Evolutionary conservation across 2,113 vertebrate genomes (phyloP), one percentile per base, ranked within the genome.

Genomic region (Ardeotis arabs): DNA sequence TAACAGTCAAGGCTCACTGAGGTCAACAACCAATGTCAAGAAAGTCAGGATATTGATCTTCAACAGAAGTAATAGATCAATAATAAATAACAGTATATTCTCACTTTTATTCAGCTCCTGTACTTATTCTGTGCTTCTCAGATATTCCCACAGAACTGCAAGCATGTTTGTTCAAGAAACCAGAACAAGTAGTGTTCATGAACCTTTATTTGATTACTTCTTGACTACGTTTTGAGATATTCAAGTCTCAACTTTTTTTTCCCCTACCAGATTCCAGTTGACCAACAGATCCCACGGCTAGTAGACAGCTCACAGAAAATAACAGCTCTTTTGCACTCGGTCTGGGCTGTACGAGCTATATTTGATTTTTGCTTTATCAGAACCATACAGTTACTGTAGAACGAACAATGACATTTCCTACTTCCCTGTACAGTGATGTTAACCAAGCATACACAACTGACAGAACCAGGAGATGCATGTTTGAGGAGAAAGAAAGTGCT

Each of bases 171-270:
- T 14, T 37, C 27, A 55, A 66, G 50, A 68, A 79, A 29, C 3
- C 19, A 58, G 14, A 84, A 70, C 6, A 35, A 76, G 4, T 7
- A 44, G 4, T 1, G 2, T 3, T 55, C 14, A 7, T 4, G 1
- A 68, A 33, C 11, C 20, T 67, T 67, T 29, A 39, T 58, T 62
- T 60, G 3, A 41, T 53, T 45, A 35, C 21, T 66, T 18, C 28
- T 52, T 25, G 8, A 55, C 20, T 23, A 11, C 0, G 0, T 67
- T 60, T 72, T 73, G 44, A 79, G 53, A 28, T 14, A 63, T 0
- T 0, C 12, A 35, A 45, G 7, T 31, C 41, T 24, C 24, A n/a
- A 5, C 7, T 2, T 10, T 24, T 59, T 41, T 37, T 29, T 1
- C 16, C 14, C 10, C 11, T 35, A 35, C 23, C 9, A 44, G 33